Base-by-base conservation (phyloP, 2,888 invertebrate species). In the Oligia latruncula region DNA sequence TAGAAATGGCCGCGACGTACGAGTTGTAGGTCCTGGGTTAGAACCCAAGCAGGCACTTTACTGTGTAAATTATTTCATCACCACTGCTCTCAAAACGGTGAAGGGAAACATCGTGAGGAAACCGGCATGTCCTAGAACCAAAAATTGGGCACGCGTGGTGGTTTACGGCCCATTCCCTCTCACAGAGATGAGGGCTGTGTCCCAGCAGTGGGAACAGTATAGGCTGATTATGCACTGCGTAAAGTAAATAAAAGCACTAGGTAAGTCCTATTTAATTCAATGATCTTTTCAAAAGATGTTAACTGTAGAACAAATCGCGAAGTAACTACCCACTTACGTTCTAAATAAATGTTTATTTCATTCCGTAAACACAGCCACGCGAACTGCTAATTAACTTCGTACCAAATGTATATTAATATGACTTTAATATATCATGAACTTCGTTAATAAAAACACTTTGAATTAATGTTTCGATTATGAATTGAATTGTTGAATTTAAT, bases 361-460 rank as follows among this genome's bases (percentile, higher is more conserved):
- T 90, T 91, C 88, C 87, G 84, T 80, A 85, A 17, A 88, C 58
- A 55, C 77, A 79, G 85, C 92, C 94, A 95, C 95, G 94, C 94
- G 89, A 94, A 91, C 88, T 81, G 83, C 91, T 91, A 92, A 93
- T 94, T 94, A 94, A 88, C 87, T 89, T 82, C 74, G 78, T 65
- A 84, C 68, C 35, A 85, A 88, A 85, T 80, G 67, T 83, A 77
- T 75, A 74, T 80, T 73, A 88, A 85, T 82, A 83, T 17, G 73
- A 79, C 29, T 74, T 77, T 73, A 80, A 82, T 78, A 70, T 40
- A 46, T 83, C 71, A 71, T 52, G 71, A 77, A 83, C 79, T 88
- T 81, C 68, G 64, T 71, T 52, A 82, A 8, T 46, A 75, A 40
- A 60, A 85, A 82, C 78, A 85, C 74, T 82, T 75, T 5, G 43